These are phyloP conservation scores for Nycticorax nycticorax DNA, from an alignment of 2,113 vertebrate genomes.

Conservation along the genomic window DNA sequence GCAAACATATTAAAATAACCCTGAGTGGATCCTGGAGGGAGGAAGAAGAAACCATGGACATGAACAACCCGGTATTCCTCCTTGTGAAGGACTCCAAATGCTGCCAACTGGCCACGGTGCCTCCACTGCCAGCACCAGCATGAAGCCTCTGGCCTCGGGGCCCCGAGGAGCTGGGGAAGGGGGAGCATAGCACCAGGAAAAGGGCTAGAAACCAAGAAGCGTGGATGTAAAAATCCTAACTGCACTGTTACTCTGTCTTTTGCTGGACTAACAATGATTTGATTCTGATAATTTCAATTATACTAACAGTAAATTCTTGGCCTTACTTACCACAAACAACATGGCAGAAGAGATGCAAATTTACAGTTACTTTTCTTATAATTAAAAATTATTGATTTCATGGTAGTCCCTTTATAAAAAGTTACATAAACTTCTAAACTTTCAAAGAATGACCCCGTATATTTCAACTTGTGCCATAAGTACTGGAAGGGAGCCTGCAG, in stretches of 20 bases:
- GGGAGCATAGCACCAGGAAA: background rate
- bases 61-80: background rate
- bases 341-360: background rate
- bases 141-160: background rate
- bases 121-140: background rate
- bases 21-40: background rate
- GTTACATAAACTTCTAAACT: background rate
- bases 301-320: background rate
- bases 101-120: rapidly evolving
- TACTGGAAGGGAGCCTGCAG: background rate
- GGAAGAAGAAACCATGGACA: background rate
- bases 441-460: background rate
- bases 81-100: background rate
- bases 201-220: background rate
- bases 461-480: background rate
- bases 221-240: background rate
- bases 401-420: background rate
- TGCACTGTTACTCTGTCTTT: background rate
- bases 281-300: background rate
- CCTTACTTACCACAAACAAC: background rate
- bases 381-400: background rate
- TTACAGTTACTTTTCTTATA: background rate
- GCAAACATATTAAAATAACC: background rate
- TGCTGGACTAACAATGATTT: background rate
- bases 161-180: background rate